A percentile compares a stretch with the other conserved stretches of the same genome.
Evolutionary conservation across 2,888 invertebrate genomes (phyloP).

Genomic region (Cataglyphis altisquamis): DNA sequence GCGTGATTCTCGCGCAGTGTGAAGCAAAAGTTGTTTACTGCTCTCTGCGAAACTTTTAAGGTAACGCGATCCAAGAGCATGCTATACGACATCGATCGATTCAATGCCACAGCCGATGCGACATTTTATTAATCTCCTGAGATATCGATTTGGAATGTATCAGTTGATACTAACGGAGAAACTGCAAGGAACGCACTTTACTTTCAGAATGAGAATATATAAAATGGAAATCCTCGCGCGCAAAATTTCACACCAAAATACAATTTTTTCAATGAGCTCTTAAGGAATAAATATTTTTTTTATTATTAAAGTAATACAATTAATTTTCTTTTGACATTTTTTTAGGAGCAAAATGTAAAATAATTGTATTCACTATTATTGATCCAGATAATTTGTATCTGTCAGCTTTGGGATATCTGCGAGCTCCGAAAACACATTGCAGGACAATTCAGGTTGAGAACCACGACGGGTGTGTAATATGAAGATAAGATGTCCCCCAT

Average conservation of each 20-base stretch:
- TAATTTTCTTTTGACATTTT: neutral
- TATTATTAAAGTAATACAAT: neutral
- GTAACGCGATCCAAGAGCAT: conserved; percentile 74
- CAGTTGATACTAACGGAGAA: conserved; percentile 9
- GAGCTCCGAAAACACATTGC: conserved; percentile 8
- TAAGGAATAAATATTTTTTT: neutral
- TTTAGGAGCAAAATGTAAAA: neutral
- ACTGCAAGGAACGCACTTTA: neutral
- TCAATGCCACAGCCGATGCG: conserved; percentile 24
- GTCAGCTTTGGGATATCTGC: neutral
- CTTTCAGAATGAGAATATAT: neutral
- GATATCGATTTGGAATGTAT: conserved; percentile 39
- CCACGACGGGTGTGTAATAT: conserved; percentile 80
- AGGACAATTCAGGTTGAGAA: conserved; percentile 75
- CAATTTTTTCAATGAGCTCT: neutral
- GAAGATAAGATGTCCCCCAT: conserved; percentile 84
- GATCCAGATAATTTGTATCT: conserved; percentile 14
- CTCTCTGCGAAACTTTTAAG: conserved; percentile 71
- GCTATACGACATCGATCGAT: conserved; percentile 49
- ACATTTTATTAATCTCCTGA: conserved; percentile 46
- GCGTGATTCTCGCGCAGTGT: conserved; percentile 57
- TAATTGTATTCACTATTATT: conserved; percentile 7
- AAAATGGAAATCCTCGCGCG: conserved; percentile 12
- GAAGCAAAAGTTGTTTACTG: conserved; percentile 70
- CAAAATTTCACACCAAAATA: neutral